Evolutionary conservation across 2,797 vertebrate species (phyloP).

Genomic region (Sebastes kiyomatsui): DNA sequence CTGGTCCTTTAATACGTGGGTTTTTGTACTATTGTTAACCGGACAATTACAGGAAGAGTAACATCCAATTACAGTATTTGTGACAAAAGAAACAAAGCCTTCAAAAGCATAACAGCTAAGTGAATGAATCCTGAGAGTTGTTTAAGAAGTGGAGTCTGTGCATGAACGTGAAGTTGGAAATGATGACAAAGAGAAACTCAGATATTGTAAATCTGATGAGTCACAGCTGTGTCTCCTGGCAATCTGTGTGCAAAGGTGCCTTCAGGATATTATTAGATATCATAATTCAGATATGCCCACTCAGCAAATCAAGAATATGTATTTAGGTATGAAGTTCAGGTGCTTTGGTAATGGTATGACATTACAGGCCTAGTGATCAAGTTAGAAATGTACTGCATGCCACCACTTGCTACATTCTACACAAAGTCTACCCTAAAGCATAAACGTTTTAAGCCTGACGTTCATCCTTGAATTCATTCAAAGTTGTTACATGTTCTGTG

Average conservation of each 20-base stretch:
- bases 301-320: neutral
- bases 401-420: neutral
- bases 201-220: conserved; percentile 28
- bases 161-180: neutral
- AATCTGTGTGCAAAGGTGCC: conserved; percentile 13
- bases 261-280: neutral
- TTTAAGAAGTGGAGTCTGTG: neutral
- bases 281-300: neutral
- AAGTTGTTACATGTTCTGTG: neutral
- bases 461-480: neutral
- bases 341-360: neutral
- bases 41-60: neutral
- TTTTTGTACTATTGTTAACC: neutral
- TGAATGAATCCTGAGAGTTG: neutral
- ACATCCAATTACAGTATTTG: neutral
- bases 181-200: neutral
- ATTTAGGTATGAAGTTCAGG: neutral
- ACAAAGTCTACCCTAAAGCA: neutral
- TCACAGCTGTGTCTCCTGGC: conserved; percentile 25
- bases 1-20: neutral
- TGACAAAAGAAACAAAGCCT: neutral
- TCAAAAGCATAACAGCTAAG: neutral
- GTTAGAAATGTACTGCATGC: neutral
- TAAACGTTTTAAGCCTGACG: neutral
- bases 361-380: neutral